phyloP scores from a whole-genome alignment of 2,113 vertebrate species.

The Callithrix jacchus region DNA sequence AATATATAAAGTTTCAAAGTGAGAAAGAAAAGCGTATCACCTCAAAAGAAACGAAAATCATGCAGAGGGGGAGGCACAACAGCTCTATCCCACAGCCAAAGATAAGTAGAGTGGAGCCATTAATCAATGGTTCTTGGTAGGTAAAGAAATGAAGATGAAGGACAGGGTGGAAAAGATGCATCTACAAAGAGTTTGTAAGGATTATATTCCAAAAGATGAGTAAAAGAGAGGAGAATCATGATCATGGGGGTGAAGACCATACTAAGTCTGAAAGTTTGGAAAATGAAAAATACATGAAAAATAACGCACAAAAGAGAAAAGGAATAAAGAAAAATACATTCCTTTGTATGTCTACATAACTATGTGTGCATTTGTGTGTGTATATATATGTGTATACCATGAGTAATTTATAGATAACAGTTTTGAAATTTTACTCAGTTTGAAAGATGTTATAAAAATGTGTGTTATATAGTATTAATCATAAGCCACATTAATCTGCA shows the following conservation, averaged over 20 bases:
- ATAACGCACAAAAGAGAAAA: background rate
- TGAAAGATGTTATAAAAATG: background rate
- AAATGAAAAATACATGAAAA: background rate
- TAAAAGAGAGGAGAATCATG: background rate
- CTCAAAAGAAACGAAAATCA: background rate
- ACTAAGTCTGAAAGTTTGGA: background rate
- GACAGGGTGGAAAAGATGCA: background rate
- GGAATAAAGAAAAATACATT: background rate
- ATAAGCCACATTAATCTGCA: background rate
- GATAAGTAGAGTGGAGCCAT: background rate
- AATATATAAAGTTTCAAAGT: background rate
- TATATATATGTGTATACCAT: background rate
- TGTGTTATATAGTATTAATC: background rate
- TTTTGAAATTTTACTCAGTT: slow-evolving; percentile 1
- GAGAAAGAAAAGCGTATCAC: background rate
- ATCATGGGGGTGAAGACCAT: background rate
- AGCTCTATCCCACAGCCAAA: background rate
- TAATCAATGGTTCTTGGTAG: background rate
- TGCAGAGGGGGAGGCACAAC: background rate
- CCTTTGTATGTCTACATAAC: background rate
- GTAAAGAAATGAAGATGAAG: background rate
- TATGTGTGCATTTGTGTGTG: background rate
- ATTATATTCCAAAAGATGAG: background rate
- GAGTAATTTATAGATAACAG: background rate
- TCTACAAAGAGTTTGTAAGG: background rate